Evolutionary conservation across 2,888 invertebrate genomes (phyloP).

Genomic region (Metellina segmentata): DNA sequence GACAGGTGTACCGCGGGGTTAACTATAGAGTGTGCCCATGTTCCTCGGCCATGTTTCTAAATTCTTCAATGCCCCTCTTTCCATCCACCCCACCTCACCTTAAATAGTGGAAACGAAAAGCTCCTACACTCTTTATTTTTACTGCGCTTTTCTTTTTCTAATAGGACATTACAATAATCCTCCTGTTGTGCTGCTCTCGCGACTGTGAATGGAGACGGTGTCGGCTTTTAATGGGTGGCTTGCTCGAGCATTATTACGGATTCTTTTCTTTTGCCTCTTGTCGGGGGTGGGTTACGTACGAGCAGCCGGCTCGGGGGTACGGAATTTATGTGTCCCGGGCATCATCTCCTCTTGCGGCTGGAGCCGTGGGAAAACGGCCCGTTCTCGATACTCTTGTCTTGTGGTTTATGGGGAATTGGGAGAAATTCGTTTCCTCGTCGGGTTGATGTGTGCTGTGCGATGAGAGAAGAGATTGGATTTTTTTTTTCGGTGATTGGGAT

Average conservation of each 20-base stretch:
- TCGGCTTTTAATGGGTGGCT: slow-evolving; percentile 70
- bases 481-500: neutral
- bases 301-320: slow-evolving; percentile 8
- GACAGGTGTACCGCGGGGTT: slow-evolving; percentile 76
- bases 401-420: slow-evolving; percentile 66
- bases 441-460: neutral
- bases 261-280: slow-evolving; percentile 37
- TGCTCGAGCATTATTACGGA: slow-evolving; percentile 26
- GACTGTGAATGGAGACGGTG: slow-evolving; percentile 48
- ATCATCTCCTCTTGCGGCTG: neutral
- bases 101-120: slow-evolving; percentile 54
- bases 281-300: slow-evolving; percentile 42
- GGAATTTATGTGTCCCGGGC: slow-evolving; percentile 51
- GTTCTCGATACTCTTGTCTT: slow-evolving; percentile 20
- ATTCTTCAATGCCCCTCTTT: slow-evolving; percentile 34
- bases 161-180: slow-evolving; percentile 76
- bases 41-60: slow-evolving; percentile 71
- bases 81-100: slow-evolving; percentile 17
- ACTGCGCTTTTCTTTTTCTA: slow-evolving; percentile 44
- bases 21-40: slow-evolving; percentile 75
- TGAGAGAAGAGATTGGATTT: neutral
- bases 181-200: slow-evolving; percentile 45
- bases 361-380: slow-evolving; percentile 60
- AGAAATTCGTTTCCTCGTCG: slow-evolving; percentile 30
- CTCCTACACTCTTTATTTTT: slow-evolving; percentile 31